phyloP scores from a whole-genome alignment of 2,797 vertebrate genomes.

The Anas bernieri region DNA sequence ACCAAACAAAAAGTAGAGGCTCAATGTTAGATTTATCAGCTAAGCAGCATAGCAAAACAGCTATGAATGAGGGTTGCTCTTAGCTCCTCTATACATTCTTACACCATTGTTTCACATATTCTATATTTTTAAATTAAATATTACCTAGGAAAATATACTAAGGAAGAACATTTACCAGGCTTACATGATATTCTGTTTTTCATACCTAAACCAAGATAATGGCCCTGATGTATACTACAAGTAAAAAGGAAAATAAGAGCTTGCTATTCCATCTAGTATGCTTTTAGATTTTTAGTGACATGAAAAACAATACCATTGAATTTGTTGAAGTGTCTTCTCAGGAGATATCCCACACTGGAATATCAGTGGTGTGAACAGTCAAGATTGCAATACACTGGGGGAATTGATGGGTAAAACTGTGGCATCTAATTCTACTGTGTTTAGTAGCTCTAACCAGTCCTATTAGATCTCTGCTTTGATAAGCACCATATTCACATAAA shows the following conservation, averaged over 20 bases:
- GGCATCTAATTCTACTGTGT: neutral
- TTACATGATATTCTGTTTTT: neutral
- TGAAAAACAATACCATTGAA: neutral
- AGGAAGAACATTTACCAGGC: neutral
- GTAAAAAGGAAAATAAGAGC: constrained; percentile 11
- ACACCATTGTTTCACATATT: neutral
- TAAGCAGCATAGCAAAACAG: neutral
- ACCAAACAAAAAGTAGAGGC: neutral
- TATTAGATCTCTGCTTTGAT: neutral
- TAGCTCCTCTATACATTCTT: neutral
- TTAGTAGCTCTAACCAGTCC: neutral
- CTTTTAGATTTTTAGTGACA: neutral
- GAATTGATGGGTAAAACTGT: neutral
- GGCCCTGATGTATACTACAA: neutral
- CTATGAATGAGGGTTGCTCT: neutral
- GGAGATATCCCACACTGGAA: neutral
- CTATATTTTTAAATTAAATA: neutral
- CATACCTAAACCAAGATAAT: neutral
- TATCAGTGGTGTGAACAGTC: neutral
- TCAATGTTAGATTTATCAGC: neutral
- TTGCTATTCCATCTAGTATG: neutral
- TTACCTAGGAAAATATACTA: neutral
- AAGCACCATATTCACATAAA: neutral
- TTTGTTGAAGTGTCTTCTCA: neutral
- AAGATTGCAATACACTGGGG: neutral